phyloP scores from a whole-genome alignment of 1,140 invertebrate genomes.

The Anadara kagoshimensis region DNA sequence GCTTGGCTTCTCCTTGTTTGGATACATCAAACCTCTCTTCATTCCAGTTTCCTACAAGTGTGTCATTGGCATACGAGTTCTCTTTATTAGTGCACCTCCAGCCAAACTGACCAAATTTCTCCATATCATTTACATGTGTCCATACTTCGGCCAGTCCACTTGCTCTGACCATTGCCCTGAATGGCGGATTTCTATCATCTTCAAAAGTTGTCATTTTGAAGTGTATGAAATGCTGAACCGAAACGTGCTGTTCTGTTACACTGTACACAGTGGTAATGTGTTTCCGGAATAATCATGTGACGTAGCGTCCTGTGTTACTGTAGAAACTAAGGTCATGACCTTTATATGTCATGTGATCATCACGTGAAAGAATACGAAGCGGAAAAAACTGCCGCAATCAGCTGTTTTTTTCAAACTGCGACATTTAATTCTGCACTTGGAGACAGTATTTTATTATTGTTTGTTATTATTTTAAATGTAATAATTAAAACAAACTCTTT shows the following conservation, averaged over 20 bases:
- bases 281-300: constrained; percentile 12
- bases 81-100: constrained; percentile 67
- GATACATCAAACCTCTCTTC: constrained; percentile 62
- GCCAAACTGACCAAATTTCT: constrained; percentile 62
- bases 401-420: neutral
- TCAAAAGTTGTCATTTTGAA: constrained; percentile 10
- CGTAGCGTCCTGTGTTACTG: constrained; percentile 36
- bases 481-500: too few relatives aligned
- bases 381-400: constrained; percentile 2
- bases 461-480: too few relatives aligned
- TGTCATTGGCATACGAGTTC: constrained; percentile 49
- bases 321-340: constrained; percentile 30
- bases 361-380: neutral
- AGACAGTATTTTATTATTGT: too few relatives aligned
- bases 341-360: constrained; percentile 18
- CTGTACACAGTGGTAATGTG: neutral
- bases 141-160: constrained; percentile 62
- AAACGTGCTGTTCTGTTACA: neutral
- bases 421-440: too few relatives aligned
- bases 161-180: constrained; percentile 56
- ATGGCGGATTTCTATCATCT: constrained; percentile 48
- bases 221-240: neutral
- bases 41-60: constrained; percentile 66
- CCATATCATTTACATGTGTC: constrained; percentile 54
- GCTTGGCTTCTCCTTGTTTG: constrained; percentile 47